Percentiles rank a stretch among this genome's conserved stretches.
Conservation (phyloP, 2,113 vertebrate species). For the Elachura formosa region DNA sequence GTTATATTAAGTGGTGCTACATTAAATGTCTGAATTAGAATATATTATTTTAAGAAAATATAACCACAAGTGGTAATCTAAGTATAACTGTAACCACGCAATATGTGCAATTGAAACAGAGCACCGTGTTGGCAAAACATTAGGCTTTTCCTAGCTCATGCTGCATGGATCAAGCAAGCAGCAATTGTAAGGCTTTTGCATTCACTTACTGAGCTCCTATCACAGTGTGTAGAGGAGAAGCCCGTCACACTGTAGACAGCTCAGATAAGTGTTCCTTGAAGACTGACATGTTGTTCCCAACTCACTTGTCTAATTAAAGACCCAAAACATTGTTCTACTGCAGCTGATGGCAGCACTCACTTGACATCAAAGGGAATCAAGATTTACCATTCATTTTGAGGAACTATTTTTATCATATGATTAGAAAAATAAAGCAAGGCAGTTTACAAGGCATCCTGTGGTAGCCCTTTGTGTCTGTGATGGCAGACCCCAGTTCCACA, state of each 20-base stretch:
- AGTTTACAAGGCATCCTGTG: neutral
- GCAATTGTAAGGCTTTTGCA: neutral
- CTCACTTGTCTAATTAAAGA: neutral
- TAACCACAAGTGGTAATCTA: conserved; percentile 1
- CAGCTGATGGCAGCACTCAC: neutral
- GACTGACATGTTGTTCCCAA: neutral
- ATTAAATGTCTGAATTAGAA: conserved; percentile 24
- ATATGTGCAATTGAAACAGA: conserved; percentile 26
- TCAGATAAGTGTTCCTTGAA: neutral
- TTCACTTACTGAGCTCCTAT: neutral
- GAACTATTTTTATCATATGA: neutral
- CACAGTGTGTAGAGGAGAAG: neutral
- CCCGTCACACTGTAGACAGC: neutral
- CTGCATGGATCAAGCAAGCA: conserved; percentile 5
- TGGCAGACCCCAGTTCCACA: neutral
- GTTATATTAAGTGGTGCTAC: neutral
- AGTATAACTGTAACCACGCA: conserved; percentile 28
- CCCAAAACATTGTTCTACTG: neutral
- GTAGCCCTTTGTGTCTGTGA: neutral
- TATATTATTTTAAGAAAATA: neutral
- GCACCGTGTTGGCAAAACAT: conserved; percentile 42
- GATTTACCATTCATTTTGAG: neutral
- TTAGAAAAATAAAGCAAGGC: neutral
- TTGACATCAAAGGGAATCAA: conserved; percentile 12
- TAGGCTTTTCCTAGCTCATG: neutral